These are phyloP conservation scores for Imbricaverruca yamaguchii DNA, from an alignment of 2,888 invertebrate genomes.

Conservation along the genomic window DNA sequence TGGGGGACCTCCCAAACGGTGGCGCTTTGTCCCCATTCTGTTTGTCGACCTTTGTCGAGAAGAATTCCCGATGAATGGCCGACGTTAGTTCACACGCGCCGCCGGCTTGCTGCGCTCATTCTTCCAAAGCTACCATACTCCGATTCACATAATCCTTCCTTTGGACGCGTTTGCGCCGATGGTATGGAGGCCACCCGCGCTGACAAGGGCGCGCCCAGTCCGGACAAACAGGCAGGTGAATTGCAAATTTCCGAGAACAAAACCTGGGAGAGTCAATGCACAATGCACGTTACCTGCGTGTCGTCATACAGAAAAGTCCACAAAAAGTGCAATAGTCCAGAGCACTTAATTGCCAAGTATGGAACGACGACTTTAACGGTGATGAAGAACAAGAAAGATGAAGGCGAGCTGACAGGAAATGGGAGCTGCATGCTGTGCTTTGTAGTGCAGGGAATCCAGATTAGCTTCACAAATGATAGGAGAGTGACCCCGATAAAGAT, in stretches of 20 bases:
- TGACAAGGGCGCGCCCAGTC: neutral
- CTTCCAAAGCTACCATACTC: slow-evolving; percentile 1
- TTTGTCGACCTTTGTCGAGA: neutral
- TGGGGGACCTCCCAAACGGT: neutral
- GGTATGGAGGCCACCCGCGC: neutral
- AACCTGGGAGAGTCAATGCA: too few relatives aligned
- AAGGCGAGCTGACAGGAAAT: neutral
- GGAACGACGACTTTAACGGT: too few relatives aligned
- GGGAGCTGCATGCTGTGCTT: neutral
- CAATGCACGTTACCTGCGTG: too few relatives aligned
- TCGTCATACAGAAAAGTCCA: too few relatives aligned
- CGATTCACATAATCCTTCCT: slow-evolving; percentile 1
- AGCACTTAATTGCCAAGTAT: too few relatives aligned
- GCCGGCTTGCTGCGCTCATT: neutral
- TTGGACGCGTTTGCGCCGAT: neutral
- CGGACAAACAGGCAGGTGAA: too few relatives aligned
- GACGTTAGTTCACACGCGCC: neutral
- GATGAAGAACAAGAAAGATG: too few relatives aligned
- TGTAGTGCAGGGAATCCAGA: too few relatives aligned
- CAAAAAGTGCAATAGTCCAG: too few relatives aligned
- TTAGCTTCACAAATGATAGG: too few relatives aligned
- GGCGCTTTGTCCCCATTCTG: neutral
- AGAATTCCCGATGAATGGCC: neutral
- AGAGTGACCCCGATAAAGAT: too few relatives aligned
- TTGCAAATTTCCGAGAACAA: too few relatives aligned